These are phyloP conservation scores for Megastigmus dorsalis DNA, from an alignment of 2,888 invertebrate species.

Conservation along the genomic window DNA sequence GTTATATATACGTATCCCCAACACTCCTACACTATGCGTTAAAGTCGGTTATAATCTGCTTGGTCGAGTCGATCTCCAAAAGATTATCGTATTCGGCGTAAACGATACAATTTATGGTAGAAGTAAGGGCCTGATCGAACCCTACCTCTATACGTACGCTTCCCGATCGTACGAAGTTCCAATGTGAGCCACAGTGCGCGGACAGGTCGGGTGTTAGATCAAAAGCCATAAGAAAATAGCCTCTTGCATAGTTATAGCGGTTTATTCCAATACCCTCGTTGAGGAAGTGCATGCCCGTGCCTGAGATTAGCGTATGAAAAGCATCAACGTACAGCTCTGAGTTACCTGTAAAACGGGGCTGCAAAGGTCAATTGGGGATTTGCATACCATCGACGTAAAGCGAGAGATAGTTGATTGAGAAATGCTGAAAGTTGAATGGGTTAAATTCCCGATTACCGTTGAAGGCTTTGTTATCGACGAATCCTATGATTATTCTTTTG, in stretches of 20 bases:
- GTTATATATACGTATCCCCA: too few species aligned
- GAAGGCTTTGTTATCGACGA: conserved; percentile 1
- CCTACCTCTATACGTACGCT: conserved; percentile 59
- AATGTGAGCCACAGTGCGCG: conserved; percentile 54
- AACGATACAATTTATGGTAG: conserved; percentile 58
- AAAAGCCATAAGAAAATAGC: conserved; percentile 59
- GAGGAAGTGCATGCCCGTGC: conserved; percentile 55
- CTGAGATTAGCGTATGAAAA: conserved; percentile 60
- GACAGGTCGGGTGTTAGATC: conserved; percentile 62
- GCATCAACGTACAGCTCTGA: conserved; percentile 54
- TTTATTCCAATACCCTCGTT: conserved; percentile 56
- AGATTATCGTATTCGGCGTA: conserved; percentile 64
- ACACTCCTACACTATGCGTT: neutral
- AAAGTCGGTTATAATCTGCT: conserved; percentile 27
- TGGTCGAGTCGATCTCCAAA: conserved; percentile 59
- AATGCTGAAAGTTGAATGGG: conserved; percentile 10
- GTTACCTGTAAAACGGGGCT: conserved; percentile 50
- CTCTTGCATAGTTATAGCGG: conserved; percentile 52
- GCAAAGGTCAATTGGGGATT: conserved; percentile 56
- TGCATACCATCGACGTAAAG: conserved; percentile 57
- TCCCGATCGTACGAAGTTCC: conserved; percentile 57
- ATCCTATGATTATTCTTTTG: conserved; percentile 19
- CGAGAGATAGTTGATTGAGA: conserved; percentile 33
- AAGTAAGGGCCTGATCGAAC: conserved; percentile 52
- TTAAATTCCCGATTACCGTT: conserved; percentile 5